Evolutionary conservation across 2,888 invertebrate species (phyloP).

Genomic region (Chaetogeoica ovagalla): DNA sequence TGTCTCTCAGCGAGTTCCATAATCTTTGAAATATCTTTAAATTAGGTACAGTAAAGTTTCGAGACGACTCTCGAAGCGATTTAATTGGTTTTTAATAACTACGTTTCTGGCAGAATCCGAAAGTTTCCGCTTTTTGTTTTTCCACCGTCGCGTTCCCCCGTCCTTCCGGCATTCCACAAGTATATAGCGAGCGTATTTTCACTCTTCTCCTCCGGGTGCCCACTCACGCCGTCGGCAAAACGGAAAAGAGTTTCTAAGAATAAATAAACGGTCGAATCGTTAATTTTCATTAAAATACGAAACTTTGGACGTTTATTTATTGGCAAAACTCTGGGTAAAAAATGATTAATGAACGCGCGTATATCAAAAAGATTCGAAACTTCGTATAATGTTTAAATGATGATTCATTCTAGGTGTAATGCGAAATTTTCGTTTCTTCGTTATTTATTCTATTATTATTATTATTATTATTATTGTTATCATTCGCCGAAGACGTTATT

Average conservation of each 20-base stretch:
- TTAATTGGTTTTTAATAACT: too few species aligned
- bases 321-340: constrained; percentile 13
- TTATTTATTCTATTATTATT: not conserved
- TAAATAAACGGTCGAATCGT: constrained; percentile 24
- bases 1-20: too few species aligned
- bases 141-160: too few species aligned
- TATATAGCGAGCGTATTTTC: too few species aligned
- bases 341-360: constrained; percentile 37
- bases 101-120: too few species aligned
- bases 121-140: too few species aligned
- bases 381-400: constrained; percentile 9
- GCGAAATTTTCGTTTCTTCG: not conserved
- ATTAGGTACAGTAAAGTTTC: too few species aligned
- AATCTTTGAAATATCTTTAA: too few species aligned
- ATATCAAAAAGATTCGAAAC: constrained; percentile 24
- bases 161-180: too few species aligned
- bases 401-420: constrained; percentile 13
- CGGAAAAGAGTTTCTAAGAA: constrained; percentile 17
- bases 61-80: too few species aligned
- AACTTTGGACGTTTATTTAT: constrained; percentile 43
- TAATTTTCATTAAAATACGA: constrained; percentile 44
- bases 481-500: too few species aligned
- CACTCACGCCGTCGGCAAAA: not conserved
- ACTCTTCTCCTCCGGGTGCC: too few species aligned
- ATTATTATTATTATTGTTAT: not conserved